Evolutionary conservation across 2,888 invertebrate species (phyloP).

Genomic region (Zhengitettix transpicula): DNA sequence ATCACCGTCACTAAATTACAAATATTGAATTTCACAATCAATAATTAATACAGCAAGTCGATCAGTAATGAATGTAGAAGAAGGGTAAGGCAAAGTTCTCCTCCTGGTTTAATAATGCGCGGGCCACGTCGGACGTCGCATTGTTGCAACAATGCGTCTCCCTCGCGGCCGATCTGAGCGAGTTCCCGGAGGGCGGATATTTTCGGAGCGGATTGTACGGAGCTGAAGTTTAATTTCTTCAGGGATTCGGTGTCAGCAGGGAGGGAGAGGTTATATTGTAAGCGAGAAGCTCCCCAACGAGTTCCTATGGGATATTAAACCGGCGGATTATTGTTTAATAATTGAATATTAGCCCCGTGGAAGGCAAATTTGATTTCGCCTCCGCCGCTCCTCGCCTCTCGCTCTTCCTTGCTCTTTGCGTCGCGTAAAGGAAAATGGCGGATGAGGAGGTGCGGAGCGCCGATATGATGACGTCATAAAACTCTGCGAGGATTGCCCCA

Average conservation of each 20-base stretch:
- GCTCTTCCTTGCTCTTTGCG: neutral
- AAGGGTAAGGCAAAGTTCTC: too few species aligned
- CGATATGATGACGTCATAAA: slow-evolving; percentile 11
- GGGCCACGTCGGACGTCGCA: too few species aligned
- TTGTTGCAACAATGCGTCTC: too few species aligned
- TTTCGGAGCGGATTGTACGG: neutral
- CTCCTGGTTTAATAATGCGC: too few species aligned
- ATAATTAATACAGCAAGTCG: too few species aligned
- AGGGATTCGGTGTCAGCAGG: slow-evolving; percentile 5
- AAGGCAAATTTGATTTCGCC: slow-evolving; percentile 2
- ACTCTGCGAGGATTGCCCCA: neutral
- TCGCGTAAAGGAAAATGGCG: neutral
- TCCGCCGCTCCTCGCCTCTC: neutral
- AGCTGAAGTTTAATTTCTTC: slow-evolving; percentile 11
- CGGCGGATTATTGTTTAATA: slow-evolving; percentile 14
- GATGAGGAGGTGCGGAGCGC: slow-evolving; percentile 1
- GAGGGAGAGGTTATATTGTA: neutral
- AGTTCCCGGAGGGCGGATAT: neutral
- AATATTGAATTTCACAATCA: too few species aligned
- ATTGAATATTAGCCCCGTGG: slow-evolving; percentile 13
- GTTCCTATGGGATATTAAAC: slow-evolving; percentile 11
- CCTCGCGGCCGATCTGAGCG: too few species aligned
- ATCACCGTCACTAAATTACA: too few species aligned
- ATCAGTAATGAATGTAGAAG: too few species aligned
- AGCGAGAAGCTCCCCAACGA: neutral